These are phyloP conservation scores for Cantharis nigra DNA, from an alignment of 2,888 invertebrate genomes.

Conservation along the genomic window DNA sequence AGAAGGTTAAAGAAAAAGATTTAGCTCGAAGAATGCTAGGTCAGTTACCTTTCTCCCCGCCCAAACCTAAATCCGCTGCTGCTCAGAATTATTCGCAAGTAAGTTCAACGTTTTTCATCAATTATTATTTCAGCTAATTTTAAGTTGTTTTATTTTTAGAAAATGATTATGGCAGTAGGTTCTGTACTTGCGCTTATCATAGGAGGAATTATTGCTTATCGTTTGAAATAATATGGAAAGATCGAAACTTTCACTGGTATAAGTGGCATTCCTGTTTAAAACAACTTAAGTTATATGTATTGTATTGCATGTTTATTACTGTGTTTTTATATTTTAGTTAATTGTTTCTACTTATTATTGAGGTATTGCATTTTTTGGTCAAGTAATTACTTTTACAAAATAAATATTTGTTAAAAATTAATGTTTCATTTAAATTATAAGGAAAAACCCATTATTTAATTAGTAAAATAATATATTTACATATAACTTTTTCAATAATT, in stretches of 20 bases:
- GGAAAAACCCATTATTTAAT: too few relatives aligned
- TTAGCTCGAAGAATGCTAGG: conserved; percentile 60
- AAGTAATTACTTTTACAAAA: not conserved
- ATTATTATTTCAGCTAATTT: not conserved
- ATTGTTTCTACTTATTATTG: not conserved
- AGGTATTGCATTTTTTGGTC: not conserved
- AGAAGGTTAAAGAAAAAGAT: conserved; percentile 58
- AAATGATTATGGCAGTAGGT: not conserved
- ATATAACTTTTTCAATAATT: too few relatives aligned
- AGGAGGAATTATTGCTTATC: not conserved
- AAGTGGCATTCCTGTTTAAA: not conserved
- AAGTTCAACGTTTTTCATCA: not conserved
- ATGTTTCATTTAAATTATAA: not conserved
- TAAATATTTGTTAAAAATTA: not conserved
- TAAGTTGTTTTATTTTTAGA: not conserved
- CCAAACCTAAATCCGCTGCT: not conserved
- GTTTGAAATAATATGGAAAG: not conserved
- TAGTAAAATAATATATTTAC: too few relatives aligned
- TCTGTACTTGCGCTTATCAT: not conserved
- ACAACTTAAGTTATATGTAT: not conserved
- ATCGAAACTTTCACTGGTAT: not conserved
- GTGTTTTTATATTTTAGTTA: not conserved
- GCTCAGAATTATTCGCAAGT: not conserved
- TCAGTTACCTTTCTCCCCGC: not conserved
- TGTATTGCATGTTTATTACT: not conserved